phyloP scores from a whole-genome alignment of 2,113 vertebrate genomes.

The Myotis davidii region DNA sequence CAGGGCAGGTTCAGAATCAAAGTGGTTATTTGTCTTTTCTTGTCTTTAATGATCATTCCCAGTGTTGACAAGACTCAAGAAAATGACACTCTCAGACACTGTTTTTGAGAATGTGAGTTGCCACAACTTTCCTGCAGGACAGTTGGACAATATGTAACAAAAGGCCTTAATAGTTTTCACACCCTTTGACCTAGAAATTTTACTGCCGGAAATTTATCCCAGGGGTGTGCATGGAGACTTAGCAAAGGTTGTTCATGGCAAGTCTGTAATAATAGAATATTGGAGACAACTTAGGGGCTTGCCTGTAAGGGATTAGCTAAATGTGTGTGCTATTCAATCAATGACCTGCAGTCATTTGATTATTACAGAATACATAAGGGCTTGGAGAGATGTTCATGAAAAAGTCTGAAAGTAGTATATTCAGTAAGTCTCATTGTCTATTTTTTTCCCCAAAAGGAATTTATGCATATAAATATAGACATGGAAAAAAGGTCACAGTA shows the following conservation, averaged over 20 bases:
- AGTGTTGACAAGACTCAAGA: neutral
- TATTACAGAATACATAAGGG: neutral
- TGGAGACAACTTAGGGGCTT: neutral
- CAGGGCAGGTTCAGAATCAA: neutral
- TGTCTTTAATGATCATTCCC: conserved; percentile 13
- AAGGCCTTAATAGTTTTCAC: neutral
- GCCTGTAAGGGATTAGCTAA: neutral
- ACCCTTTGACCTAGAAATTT: conserved; percentile 19
- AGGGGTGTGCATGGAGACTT: neutral
- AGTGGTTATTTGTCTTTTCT: neutral
- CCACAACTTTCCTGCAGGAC: neutral
- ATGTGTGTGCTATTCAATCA: neutral
- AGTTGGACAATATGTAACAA: neutral
- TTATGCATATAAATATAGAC: neutral
- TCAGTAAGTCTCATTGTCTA: neutral
- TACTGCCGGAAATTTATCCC: neutral
- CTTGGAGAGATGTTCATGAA: neutral
- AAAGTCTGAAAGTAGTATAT: neutral
- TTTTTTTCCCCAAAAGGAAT: neutral
- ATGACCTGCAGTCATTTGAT: neutral
- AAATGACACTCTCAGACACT: neutral
- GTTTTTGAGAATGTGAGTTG: neutral
- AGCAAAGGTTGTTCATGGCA: neutral
- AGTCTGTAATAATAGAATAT: neutral
- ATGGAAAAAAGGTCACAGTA: neutral